These are phyloP conservation scores for Bicyclus anynana DNA, from an alignment of 1,140 invertebrate genomes.

Conservation along the genomic window DNA sequence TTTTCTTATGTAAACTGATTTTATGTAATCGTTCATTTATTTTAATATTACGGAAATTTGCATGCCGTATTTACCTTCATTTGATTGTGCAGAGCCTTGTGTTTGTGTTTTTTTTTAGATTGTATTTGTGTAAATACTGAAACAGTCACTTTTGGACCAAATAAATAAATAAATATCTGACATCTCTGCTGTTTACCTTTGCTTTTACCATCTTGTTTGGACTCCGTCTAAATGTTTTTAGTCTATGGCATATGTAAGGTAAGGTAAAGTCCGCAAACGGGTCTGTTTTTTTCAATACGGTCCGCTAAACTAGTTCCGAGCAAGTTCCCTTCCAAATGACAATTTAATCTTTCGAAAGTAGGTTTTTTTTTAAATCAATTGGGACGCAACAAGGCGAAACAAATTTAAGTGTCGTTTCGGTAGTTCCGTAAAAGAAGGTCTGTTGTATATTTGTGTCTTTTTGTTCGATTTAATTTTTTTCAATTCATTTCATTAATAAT, in stretches of 20 bases:
- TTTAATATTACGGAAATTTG: too few relatives aligned
- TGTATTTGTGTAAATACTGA: too few relatives aligned
- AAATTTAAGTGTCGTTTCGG: slow-evolving; percentile 62
- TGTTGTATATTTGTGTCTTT: not conserved
- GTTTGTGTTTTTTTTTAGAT: too few relatives aligned
- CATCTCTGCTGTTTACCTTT: too few relatives aligned
- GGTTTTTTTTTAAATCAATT: slow-evolving; percentile 47
- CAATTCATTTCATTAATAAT: not conserved
- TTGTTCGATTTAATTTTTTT: not conserved
- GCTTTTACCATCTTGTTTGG: too few relatives aligned
- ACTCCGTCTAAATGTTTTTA: not conserved
- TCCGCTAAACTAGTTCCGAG: slow-evolving; percentile 54
- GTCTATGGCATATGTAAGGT: not conserved
- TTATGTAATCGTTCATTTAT: too few relatives aligned
- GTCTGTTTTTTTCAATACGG: slow-evolving; percentile 26
- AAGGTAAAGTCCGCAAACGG: not conserved
- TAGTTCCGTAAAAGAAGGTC: slow-evolving; percentile 39
- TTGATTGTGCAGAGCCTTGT: too few relatives aligned
- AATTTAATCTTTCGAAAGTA: slow-evolving; percentile 69
- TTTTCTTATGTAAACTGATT: too few relatives aligned
- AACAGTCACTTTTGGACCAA: too few relatives aligned
- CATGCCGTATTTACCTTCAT: too few relatives aligned
- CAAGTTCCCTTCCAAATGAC: slow-evolving; percentile 66
- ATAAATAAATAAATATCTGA: too few relatives aligned
- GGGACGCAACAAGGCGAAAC: slow-evolving; percentile 48